Base-by-base conservation (phyloP, 2,113 vertebrate genomes). In the Callospermophilus lateralis region DNA sequence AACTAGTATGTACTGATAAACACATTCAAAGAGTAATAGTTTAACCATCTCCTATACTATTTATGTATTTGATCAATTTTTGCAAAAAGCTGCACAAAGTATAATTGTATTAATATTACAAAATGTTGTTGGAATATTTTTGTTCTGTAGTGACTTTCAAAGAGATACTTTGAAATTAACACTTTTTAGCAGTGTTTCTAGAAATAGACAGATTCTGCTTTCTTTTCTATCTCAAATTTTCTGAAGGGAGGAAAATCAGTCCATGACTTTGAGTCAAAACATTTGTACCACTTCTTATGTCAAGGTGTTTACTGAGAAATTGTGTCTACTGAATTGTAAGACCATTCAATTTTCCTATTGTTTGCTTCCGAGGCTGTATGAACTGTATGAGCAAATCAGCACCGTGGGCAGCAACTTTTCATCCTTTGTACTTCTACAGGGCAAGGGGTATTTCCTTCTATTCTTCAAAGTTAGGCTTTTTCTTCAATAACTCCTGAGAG, bases 251-350 rank as follows among this genome's bases (percentile, higher is more conserved):
- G 53, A 87, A 89, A 89, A 95, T 89, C 93, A 6, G 53, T 19
- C 53, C 37, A 58, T 73, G 53, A 78, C 28, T 96, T 76, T 74
- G 61, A 76, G 32, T 89, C 70, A 30, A 97, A 96, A 92, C 85
- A 48, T 93, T 65, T 76, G 8, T 12, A 90, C 16, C 32, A 84
- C 15, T 94, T 83, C 61, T 67, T 84, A 88, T 92, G 55, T 85
- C 72, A 58, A 84, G 45, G 37, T 96, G 28, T 84, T 97, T 89
- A 93, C 48, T 93, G 92, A 93, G 65, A 65, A 97, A n/a, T 55
- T 32, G 28, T 61, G 26, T 76, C 53, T 70, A 70, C 48, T 90
- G 94, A 94, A 94, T 30, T 81, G 42, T 97, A 96, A 94, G 96
- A 76, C 37, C 34, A 77, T 53, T 34, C 70, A 94, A 79, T 94